Base-by-base conservation (phyloP, 2,797 vertebrate genomes). In the Semotilus atromaculatus region DNA sequence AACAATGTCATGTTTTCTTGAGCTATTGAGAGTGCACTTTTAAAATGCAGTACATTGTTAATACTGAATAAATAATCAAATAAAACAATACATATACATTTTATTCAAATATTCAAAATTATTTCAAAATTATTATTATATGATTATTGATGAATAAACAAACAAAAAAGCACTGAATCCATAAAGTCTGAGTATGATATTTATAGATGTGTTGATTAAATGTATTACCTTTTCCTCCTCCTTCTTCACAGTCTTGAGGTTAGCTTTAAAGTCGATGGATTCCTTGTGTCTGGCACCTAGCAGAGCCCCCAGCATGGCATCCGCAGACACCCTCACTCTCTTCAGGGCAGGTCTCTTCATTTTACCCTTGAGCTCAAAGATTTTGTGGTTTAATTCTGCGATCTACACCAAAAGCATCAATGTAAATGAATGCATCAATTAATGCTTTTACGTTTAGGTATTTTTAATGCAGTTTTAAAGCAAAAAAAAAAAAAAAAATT, bases 161-260 rank as follows among this genome's bases (percentile, higher is more conserved):
- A 36, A 55, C 26, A 31, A 18, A 1, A 23, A 48, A 53, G 18
- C 48, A 53, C 71, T 73, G 16, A 73, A 21, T 48, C 43, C 8
- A 72, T 19, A 72, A 48, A 51, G 70, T 19, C 8, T 5, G 7
- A 13, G 16, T 71, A 26, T 26, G 40, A 71, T 26, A 43, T 26
- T 45, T 7, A 45, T 71, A 51, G 18, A 13, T 74, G 34, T 64
- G 29, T 64, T 31, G 62, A 64, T 38, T 36, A 51, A 51, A 51
- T 51, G 18, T 7, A 23, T 29, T 85, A 88, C 87, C 87, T 88
- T 90, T 90, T 93, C 89, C 34, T 93, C 92, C 51, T 92, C 91
- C 81, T 93, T 93, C 82, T 89, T 93, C 43, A 93, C 92, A 29
- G 92, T 92, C 85, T 92, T 93, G 19, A 93, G 86, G 82, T 90